Evolutionary conservation across 1,140 invertebrate species (phyloP).

Genomic region (Linepithema humile): DNA sequence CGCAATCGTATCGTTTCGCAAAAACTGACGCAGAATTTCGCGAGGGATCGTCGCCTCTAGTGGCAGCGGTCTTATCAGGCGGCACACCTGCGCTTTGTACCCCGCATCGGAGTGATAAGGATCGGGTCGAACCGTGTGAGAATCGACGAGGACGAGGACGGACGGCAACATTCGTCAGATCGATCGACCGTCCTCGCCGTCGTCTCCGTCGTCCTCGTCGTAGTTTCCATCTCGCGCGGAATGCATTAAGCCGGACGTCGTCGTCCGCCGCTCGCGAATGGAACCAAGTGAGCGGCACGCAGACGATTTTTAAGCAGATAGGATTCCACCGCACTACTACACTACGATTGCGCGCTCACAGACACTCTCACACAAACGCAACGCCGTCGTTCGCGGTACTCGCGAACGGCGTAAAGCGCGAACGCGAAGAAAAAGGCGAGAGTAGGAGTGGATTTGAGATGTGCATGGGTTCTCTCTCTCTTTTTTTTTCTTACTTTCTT

Average conservation of each 20-base stretch:
- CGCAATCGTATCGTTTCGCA: not conserved
- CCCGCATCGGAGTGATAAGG: constrained; percentile 56
- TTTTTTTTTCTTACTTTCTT: not conserved
- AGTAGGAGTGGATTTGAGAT: constrained; percentile 40
- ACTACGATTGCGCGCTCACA: not conserved
- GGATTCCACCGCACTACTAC: constrained; percentile 62
- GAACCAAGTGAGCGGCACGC: constrained; percentile 71
- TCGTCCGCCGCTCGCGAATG: constrained; percentile 69
- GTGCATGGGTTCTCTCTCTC: not conserved
- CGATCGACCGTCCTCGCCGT: constrained; percentile 58
- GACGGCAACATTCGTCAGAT: constrained; percentile 61
- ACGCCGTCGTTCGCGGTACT: not conserved
- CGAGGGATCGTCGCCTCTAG: not conserved
- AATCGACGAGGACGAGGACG: constrained; percentile 65
- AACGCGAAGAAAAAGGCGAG: constrained; percentile 37
- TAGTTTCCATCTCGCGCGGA: constrained; percentile 73
- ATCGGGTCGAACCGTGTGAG: constrained; percentile 68
- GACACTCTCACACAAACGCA: constrained; percentile 42
- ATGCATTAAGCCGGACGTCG: constrained; percentile 74
- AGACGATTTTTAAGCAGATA: constrained; percentile 78
- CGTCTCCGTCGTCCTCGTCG: constrained; percentile 27
- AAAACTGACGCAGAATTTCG: constrained; percentile 9
- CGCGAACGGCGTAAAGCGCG: constrained; percentile 42
- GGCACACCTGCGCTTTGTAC: constrained; percentile 54
- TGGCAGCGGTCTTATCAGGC: constrained; percentile 36